Evolutionary conservation across 92 coral and sea anemone species (phyloP).

Genomic region (Scolanthus callimorphus): DNA sequence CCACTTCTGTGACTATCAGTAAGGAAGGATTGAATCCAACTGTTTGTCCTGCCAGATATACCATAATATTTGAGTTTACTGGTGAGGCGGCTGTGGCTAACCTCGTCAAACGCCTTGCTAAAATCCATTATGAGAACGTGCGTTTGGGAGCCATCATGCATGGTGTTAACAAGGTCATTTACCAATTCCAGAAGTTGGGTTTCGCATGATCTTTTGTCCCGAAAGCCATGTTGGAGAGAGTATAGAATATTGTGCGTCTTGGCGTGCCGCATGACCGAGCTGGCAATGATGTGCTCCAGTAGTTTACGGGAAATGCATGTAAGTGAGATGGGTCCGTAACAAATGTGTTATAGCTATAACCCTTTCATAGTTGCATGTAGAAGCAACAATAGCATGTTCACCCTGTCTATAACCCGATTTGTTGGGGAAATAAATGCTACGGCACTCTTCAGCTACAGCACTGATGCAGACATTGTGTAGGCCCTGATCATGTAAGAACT

Average conservation of each 20-base stretch:
- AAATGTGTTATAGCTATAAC: too few relatives aligned
- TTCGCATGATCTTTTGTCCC: conserved; percentile 24
- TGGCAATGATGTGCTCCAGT: conserved; percentile 29
- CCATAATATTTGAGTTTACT: conserved; percentile 12
- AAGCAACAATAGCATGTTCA: too few relatives aligned
- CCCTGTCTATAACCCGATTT: too few relatives aligned
- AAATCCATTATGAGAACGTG: too few relatives aligned
- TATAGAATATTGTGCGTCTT: conserved; percentile 15
- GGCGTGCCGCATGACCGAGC: conserved; percentile 32
- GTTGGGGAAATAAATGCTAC: too few relatives aligned
- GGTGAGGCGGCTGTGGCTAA: conserved; percentile 15
- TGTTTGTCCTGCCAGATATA: conserved; percentile 1
- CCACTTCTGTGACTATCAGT: too few relatives aligned
- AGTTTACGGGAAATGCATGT: conserved; percentile 25
- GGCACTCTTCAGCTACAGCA: too few relatives aligned
- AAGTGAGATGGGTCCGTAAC: conserved; percentile 18
- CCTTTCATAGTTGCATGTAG: too few relatives aligned
- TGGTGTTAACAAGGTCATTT: conserved; percentile 10
- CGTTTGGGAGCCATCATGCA: conserved; percentile 22
- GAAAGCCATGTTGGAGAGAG: conserved; percentile 28
- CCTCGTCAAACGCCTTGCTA: conserved; percentile 30
- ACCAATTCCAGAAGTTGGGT: conserved; percentile 20
- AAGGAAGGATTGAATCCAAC: conserved; percentile 17
- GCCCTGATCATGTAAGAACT: too few relatives aligned
- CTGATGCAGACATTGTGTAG: too few relatives aligned